These are phyloP conservation scores for Chionis minor DNA, from an alignment of 2,113 vertebrate genomes.

Conservation along the genomic window DNA sequence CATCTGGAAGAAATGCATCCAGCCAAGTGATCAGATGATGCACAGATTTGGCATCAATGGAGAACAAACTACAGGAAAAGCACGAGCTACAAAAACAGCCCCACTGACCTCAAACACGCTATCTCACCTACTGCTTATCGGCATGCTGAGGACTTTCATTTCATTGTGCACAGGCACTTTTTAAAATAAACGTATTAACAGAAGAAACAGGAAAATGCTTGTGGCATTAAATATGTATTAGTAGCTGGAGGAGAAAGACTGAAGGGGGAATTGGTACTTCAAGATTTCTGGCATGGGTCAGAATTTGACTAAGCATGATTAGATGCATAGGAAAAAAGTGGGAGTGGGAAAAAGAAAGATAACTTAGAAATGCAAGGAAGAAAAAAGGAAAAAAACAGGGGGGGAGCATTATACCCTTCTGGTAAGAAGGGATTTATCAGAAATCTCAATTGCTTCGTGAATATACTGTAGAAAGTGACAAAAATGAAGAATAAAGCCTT, in stretches of 20 bases:
- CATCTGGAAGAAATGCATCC: constrained; percentile 42
- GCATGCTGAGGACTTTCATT: rapidly evolving
- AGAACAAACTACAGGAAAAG: background rate
- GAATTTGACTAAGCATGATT: background rate
- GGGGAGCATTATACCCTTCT: background rate
- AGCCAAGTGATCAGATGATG: constrained; percentile 24
- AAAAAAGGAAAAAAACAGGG: background rate
- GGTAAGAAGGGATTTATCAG: background rate
- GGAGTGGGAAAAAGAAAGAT: background rate
- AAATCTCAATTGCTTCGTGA: background rate
- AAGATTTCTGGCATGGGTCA: background rate
- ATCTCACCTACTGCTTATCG: background rate
- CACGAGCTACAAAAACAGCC: background rate
- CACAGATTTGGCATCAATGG: background rate
- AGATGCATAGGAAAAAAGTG: rapidly evolving
- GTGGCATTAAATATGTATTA: background rate
- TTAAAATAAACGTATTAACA: background rate
- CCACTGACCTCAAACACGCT: background rate
- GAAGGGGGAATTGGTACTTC: background rate
- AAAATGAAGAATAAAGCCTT: background rate
- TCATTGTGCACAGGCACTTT: background rate
- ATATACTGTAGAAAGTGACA: background rate
- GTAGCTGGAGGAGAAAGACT: background rate
- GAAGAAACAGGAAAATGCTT: background rate
- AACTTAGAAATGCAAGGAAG: background rate